These are phyloP conservation scores for Onthophagus taurus DNA, from an alignment of 1,140 invertebrate genomes.

Conservation along the genomic window DNA sequence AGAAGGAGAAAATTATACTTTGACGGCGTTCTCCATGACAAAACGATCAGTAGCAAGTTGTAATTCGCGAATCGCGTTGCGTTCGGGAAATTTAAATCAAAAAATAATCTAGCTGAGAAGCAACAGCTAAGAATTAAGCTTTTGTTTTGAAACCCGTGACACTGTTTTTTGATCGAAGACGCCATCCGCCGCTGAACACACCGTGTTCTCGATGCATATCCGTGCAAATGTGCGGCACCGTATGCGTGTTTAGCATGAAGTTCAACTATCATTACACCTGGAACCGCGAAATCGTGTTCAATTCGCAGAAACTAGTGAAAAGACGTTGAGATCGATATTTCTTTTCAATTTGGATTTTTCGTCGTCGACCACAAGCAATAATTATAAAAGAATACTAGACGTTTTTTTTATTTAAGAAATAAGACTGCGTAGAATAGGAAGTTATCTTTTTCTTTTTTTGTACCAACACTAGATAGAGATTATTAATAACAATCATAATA, in stretches of 20 bases:
- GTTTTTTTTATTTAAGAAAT: no score
- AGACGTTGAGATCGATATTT: slow-evolving; percentile 48
- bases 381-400: no score
- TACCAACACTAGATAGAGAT: no score
- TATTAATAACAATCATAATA: no score
- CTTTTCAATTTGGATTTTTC: no score
- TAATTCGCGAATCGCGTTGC: neutral
- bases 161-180: slow-evolving; percentile 14
- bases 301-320: slow-evolving; percentile 81
- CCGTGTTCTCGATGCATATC: slow-evolving; percentile 25
- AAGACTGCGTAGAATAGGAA: no score
- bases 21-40: neutral
- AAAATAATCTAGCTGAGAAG: neutral
- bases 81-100: neutral
- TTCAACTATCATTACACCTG: slow-evolving; percentile 78
- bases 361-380: no score
- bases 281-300: slow-evolving; percentile 82
- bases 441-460: neutral
- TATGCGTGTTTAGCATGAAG: slow-evolving; percentile 37
- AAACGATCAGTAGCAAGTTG: neutral
- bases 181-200: slow-evolving; percentile 6
- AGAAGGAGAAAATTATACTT: neutral
- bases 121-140: neutral
- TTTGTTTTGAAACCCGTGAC: slow-evolving; percentile 7
- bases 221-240: slow-evolving; percentile 21